Conservation (phyloP, 2,797 vertebrate genomes). For the Euphonia xanthogaster region DNA sequence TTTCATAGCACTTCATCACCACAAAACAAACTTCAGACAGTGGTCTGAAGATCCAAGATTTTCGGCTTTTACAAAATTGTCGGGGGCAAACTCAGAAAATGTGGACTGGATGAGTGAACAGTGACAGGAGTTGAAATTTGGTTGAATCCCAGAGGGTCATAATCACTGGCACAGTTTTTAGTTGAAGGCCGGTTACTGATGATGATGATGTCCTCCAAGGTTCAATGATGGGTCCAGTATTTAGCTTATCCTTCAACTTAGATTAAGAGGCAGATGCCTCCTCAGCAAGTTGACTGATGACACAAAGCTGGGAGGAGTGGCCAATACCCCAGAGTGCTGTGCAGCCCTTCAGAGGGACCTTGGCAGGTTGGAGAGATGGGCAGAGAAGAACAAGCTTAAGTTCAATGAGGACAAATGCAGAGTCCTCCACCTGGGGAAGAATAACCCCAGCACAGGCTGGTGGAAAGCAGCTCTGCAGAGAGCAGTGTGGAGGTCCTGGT, state of each 20-base stretch:
- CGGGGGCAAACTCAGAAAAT: background rate
- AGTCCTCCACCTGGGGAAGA: background rate
- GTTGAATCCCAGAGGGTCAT: background rate
- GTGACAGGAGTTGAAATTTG: background rate
- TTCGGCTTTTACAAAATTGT: fast-evolving
- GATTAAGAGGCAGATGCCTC: background rate
- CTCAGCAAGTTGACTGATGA: background rate
- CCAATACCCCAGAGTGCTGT: fast-evolving
- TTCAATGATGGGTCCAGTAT: background rate
- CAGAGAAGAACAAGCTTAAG: fast-evolving
- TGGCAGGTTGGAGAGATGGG: background rate
- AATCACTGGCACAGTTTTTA: background rate
- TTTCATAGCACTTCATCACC: background rate
- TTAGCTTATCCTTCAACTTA: background rate
- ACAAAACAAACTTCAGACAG: background rate
- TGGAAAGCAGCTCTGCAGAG: background rate
- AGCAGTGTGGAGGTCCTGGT: fast-evolving
- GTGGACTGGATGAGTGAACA: background rate
- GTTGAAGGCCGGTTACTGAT: background rate
- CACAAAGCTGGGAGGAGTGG: background rate
- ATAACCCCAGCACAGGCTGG: background rate
- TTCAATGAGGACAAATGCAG: background rate
- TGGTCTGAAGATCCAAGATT: background rate
- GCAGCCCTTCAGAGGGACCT: background rate
- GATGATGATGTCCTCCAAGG: background rate